These are phyloP conservation scores for Neolamprologus hecqui DNA, from an alignment of 2,113 vertebrate species.

Conservation along the genomic window DNA sequence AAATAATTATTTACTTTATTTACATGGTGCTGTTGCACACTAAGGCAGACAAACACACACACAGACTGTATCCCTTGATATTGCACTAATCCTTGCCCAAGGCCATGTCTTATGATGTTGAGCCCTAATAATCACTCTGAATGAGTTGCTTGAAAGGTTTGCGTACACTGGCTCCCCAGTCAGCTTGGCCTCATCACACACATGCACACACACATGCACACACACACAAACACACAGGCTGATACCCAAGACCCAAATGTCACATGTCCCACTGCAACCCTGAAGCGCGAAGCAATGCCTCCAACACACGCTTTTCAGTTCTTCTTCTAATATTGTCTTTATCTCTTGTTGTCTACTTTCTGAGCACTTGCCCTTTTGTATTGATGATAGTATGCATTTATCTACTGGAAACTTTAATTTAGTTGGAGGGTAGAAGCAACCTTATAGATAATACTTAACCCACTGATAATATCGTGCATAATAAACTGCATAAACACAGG, in stretches of 20 bases:
- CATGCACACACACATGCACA: neutral
- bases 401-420: neutral
- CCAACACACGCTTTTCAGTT: neutral
- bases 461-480: neutral
- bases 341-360: neutral
- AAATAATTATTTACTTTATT: neutral
- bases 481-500: neutral
- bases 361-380: neutral
- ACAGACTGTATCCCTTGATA: neutral
- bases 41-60: neutral
- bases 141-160: constrained; percentile 6
- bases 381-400: neutral
- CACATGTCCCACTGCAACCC: neutral
- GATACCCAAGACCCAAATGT: neutral
- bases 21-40: neutral
- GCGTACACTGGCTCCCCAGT: neutral
- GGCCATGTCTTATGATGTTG: constrained; percentile 17
- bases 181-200: neutral
- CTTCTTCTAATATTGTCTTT: neutral
- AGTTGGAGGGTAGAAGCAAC: neutral
- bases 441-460: neutral
- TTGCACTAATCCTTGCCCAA: neutral
- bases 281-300: neutral
- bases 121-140: constrained; percentile 3
- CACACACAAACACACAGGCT: neutral